Evolutionary conservation across 2,888 invertebrate genomes (phyloP), one percentile per base, ranked within the genome.

Genomic region (Anthophora plumipes): DNA sequence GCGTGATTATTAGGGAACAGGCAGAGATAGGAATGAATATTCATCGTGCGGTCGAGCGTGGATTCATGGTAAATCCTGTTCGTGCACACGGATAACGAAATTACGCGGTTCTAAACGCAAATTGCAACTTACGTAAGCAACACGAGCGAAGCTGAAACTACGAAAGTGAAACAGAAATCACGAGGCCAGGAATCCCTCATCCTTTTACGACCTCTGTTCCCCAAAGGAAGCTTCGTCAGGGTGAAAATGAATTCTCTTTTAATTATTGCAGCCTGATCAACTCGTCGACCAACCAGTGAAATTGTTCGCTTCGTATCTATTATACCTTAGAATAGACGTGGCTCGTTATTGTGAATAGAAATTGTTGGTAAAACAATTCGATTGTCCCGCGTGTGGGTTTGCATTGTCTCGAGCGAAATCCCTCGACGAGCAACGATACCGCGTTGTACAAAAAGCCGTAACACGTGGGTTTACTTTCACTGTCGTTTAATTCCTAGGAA

Each of bases 81-180:
- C 60, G 31, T 59, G 72, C 59, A 4, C 25, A 12, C 41, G 46
- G 14, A 75, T 59, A 14, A 59, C 72, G 59, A 54, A 71, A 82
- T 84, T 77, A 70, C 76, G 52, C 61, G 77, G 39, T 25, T 79
- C 72, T 55, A 77, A 59, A 66, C 70, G 75, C 67, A 80, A 84
- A 82, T 85, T 80, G 76, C 75, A 50, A 76, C 74, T 85, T 84
- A 80, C 70, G 72, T 82, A 85, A 84, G 84, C 73, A 31, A 14
- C 22, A 5, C 41, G 71, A 57, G 50, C 60, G 68, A 50, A 52
- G 48, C 54, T 37, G 22, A 60, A 14, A 20, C 39, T 39, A 20
- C 59, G 54, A 67, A 67, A 74, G 66, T 20, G 22, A 66, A 52
- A 66, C 50, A 11, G n/a, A n/a, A 64, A 57, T 17, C 43, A 5